phyloP scores from a whole-genome alignment of 2,113 vertebrate species.

The Neopipo cinnamomea region DNA sequence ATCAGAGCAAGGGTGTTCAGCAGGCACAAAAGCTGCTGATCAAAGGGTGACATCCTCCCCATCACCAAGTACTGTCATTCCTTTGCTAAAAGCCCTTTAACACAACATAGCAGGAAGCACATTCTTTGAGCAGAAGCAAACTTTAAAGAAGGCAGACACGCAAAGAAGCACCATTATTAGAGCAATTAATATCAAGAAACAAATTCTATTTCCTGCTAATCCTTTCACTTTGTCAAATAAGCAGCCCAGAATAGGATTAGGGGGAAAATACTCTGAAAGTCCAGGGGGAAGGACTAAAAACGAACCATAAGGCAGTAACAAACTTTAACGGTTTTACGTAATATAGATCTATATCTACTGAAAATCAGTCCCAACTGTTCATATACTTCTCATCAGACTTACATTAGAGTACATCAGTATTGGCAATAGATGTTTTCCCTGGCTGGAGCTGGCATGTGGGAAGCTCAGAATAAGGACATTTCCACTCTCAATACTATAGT shows the following conservation, averaged over 20 bases:
- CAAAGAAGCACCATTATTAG: neutral
- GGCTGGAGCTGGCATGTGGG: neutral
- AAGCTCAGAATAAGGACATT: neutral
- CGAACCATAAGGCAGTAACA: neutral
- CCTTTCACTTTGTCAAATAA: neutral
- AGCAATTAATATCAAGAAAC: neutral
- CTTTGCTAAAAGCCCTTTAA: slow-evolving; percentile 15
- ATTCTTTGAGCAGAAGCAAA: neutral
- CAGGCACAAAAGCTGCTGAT: slow-evolving; percentile 27
- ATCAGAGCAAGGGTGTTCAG: slow-evolving; percentile 1
- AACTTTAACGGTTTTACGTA: neutral
- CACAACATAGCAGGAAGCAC: neutral
- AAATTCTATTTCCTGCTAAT: neutral
- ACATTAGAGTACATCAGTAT: fast-evolving
- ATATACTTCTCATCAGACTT: neutral
- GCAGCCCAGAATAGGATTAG: neutral
- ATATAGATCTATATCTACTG: neutral
- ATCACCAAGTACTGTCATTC: fast-evolving
- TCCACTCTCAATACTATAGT: neutral
- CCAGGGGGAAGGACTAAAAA: neutral
- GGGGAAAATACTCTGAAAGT: neutral
- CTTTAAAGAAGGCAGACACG: neutral
- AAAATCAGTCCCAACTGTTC: neutral
- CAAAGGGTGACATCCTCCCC: neutral
- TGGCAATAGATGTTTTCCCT: neutral